Base-by-base conservation (phyloP, 2,888 invertebrate species). In the Hydraecia micacea region DNA sequence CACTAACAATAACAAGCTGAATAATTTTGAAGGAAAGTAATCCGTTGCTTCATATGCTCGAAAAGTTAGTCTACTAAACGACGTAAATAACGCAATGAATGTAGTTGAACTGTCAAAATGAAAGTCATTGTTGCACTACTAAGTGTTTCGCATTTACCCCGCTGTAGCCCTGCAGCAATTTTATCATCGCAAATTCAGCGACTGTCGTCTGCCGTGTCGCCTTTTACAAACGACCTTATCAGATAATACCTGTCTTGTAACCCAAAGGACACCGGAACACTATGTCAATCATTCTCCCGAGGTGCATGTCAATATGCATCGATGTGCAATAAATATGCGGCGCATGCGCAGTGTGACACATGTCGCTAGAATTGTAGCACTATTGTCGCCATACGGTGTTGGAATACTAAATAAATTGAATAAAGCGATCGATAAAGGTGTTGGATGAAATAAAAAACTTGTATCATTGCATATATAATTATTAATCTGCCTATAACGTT, bases 281-380 rank as follows among this genome's bases (percentile, higher is more conserved):
- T 72, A 25, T 52, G 71, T 75, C 86, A 75, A 25, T 32, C 63
- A 69, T 25, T 65, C 28, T 18, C 28, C 21, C 21, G 21, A 65
- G 13, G 39, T 60, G 81, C 71, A 83, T 81, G 13, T n/a, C 65
- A 85, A 85, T 85, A 68, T 28, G 74, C 74, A 55, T 18, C 39
- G 32, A 74, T 80, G 63, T 32, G 81, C 68, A 80, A 74, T 83
- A 42, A 75, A 72, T 72, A 83, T 80, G 68, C 73, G 46, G 25
- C 46, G 60, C 81, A 75, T 76, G 65, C 67, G 58, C 74, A 21
- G 2, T 25, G 6, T 72, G 81, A 84, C 81, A 85, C 62, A 65
- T 83, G 86, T 83, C 72, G 75, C 46, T 81, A 69, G 58, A 72
- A 81, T 72, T 81, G 72, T 85, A 72, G 60, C 75, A 81, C 49